Conservation (phyloP, 2,888 invertebrate species). For the Panzeria rudis region DNA sequence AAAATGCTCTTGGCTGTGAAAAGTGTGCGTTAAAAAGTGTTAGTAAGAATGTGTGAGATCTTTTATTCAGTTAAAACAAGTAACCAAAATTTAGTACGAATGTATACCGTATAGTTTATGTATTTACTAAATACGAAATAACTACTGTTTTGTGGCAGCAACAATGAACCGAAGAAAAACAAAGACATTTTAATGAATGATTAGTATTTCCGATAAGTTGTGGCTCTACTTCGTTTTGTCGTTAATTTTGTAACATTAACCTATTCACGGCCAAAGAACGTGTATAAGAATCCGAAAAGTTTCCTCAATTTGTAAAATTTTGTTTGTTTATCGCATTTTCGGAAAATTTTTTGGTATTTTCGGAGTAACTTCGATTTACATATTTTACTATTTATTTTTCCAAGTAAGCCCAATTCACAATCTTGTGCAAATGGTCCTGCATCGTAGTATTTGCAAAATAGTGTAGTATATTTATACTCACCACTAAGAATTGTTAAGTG, state of each 20-base stretch:
- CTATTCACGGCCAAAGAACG: neutral
- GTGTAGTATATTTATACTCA: no score
- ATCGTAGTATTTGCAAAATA: no score
- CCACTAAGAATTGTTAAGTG: no score
- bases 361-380: no score
- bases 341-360: no score
- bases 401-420: no score
- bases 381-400: no score
- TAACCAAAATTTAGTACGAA: conserved; percentile 63
- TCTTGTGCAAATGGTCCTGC: no score
- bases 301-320: no score
- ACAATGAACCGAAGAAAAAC: neutral
- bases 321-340: no score
- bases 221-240: neutral
- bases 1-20: neutral
- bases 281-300: neutral
- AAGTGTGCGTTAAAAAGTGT: conserved; percentile 33
- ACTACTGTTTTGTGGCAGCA: conserved; percentile 16
- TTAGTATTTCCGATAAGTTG: neutral
- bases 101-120: conserved; percentile 26
- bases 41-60: neutral
- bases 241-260: conserved; percentile 3
- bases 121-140: conserved; percentile 22
- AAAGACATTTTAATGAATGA: conserved; percentile 19
- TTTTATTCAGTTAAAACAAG: conserved; percentile 46